These are phyloP conservation scores for Stomatorhinus walkeri DNA, from an alignment of 2,797 vertebrate genomes.

Conservation along the genomic window DNA sequence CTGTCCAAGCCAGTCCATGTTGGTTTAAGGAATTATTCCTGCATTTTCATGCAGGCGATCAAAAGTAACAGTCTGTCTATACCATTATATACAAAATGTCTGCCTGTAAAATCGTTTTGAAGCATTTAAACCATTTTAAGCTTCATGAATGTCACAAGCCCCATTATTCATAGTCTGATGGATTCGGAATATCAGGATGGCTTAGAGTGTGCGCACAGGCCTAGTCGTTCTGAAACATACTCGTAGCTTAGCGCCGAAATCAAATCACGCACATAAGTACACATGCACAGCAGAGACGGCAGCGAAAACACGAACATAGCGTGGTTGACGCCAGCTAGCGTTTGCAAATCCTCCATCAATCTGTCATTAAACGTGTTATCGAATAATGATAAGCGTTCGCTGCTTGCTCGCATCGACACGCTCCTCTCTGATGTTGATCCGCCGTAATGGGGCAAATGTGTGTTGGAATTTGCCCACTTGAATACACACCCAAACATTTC, in stretches of 20 bases:
- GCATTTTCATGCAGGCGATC: slow-evolving; percentile 28
- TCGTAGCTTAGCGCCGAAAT: slow-evolving; percentile 82
- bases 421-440: slow-evolving; percentile 81
- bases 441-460: slow-evolving; percentile 88
- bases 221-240: slow-evolving; percentile 76
- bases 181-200: slow-evolving; percentile 73
- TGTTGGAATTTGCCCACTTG: slow-evolving; percentile 86
- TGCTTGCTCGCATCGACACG: slow-evolving; percentile 75
- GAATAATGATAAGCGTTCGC: slow-evolving; percentile 91
- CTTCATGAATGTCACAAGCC: slow-evolving; percentile 52
- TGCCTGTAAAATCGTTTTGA: slow-evolving; percentile 37
- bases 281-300: slow-evolving; percentile 75
- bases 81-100: slow-evolving; percentile 32
- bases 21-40: slow-evolving; percentile 33
- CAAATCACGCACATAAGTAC: slow-evolving; percentile 89
- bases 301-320: slow-evolving; percentile 76
- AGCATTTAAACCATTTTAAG: slow-evolving; percentile 40
- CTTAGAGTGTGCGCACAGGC: slow-evolving; percentile 72
- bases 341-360: slow-evolving; percentile 95
- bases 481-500: slow-evolving; percentile 89
- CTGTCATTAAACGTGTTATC: slow-evolving; percentile 99
- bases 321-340: slow-evolving; percentile 80
- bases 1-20: slow-evolving; percentile 24
- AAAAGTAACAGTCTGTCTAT: slow-evolving; percentile 33
- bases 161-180: slow-evolving; percentile 67